Percentiles rank a stretch among this genome's conserved stretches.
Evolutionary conservation across 1,140 invertebrate species (phyloP).

Genomic region (Pseudachorutes palmiensis): DNA sequence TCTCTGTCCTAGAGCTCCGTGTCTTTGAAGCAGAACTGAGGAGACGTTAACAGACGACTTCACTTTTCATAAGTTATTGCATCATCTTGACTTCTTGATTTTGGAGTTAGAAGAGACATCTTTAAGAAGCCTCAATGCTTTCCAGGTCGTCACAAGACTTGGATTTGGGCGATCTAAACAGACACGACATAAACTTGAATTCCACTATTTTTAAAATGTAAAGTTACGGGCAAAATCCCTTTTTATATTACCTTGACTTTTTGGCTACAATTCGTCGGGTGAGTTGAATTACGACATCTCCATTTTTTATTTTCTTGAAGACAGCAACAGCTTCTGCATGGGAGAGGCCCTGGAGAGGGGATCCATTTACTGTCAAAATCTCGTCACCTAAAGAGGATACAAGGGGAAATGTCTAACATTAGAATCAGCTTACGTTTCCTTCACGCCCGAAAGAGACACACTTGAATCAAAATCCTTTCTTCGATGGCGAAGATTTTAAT

Average conservation of each 20-base stretch:
- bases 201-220: no score
- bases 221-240: no score
- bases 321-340: slow-evolving; percentile 79
- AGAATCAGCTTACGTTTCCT: slow-evolving; percentile 6
- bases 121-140: slow-evolving; percentile 17
- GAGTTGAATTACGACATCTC: slow-evolving; percentile 72
- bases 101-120: background rate
- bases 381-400: slow-evolving; percentile 67
- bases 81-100: background rate
- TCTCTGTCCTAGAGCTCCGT: no score
- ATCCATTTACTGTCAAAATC: slow-evolving; percentile 80
- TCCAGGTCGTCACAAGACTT: slow-evolving; percentile 38
- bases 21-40: no score
- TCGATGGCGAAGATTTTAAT: no score
- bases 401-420: slow-evolving; percentile 5
- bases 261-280: slow-evolving; percentile 53
- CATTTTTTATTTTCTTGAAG: slow-evolving; percentile 80
- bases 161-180: slow-evolving; percentile 35
- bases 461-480: background rate
- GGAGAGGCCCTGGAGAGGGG: slow-evolving; percentile 68
- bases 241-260: slow-evolving; percentile 30
- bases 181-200: no score
- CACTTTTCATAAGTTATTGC: no score
- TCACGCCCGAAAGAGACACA: no score
- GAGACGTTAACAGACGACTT: no score